Conservation (phyloP, 2,113 vertebrate species). For the Ophiodon elongatus region DNA sequence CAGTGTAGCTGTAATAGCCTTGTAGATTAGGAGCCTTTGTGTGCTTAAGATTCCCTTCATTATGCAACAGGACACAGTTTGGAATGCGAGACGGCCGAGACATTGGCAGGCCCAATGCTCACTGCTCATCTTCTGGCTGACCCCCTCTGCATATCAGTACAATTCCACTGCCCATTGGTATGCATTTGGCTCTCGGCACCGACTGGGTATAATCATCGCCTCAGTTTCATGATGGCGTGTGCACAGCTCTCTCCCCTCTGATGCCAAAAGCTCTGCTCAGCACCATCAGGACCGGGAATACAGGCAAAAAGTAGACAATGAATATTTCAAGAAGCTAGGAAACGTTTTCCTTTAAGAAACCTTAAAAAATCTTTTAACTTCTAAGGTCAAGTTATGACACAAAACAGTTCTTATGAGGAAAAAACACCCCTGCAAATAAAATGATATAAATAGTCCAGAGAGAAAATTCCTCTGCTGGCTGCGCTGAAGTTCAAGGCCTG, state of each 20-base stretch:
- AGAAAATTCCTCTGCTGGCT: conserved; percentile 32
- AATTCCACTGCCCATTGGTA: conserved; percentile 46
- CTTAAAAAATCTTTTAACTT: not conserved
- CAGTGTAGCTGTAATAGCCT: conserved; percentile 3
- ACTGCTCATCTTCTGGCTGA: conserved; percentile 49
- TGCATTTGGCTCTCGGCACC: conserved; percentile 29
- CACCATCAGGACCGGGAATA: not conserved
- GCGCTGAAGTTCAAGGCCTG: conserved; percentile 60
- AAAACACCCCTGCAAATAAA: conserved; percentile 21
- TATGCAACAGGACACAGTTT: conserved; percentile 28
- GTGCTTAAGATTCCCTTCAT: conserved; percentile 18
- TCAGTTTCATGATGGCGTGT: conserved; percentile 38
- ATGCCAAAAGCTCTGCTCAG: conserved; percentile 13
- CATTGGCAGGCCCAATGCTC: conserved; percentile 32
- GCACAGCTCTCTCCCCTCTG: conserved; percentile 4
- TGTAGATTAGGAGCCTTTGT: conserved; percentile 16
- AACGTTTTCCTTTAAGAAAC: not conserved
- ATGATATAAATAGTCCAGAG: conserved; percentile 52
- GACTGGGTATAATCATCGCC: conserved; percentile 34
- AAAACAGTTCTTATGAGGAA: conserved; percentile 1
- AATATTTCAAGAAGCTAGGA: conserved; percentile 3
- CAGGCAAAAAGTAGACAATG: not conserved
- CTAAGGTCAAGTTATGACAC: not conserved
- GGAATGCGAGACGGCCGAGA: conserved; percentile 15
- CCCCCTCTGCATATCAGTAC: conserved; percentile 38